These are phyloP conservation scores for Meandrusa payeni DNA, from an alignment of 2,888 invertebrate species.

Conservation along the genomic window DNA sequence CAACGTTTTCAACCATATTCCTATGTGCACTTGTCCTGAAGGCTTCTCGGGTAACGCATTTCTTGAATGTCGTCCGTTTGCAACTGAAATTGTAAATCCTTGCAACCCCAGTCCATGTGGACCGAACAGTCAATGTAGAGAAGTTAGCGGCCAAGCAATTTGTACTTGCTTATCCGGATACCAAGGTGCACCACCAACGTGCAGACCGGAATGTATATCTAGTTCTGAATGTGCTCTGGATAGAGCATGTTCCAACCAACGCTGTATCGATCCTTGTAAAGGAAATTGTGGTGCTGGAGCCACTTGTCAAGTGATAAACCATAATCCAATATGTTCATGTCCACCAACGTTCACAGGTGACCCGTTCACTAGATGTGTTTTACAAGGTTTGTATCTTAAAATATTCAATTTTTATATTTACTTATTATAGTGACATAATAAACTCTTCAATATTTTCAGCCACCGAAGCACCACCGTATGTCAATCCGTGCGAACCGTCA, in stretches of 20 bases:
- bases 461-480: constrained; percentile 44
- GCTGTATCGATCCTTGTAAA: constrained; percentile 86
- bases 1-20: constrained; percentile 83
- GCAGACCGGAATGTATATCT: constrained; percentile 86
- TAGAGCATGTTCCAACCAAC: constrained; percentile 85
- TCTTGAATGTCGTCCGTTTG: constrained; percentile 78
- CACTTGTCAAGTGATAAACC: constrained; percentile 86
- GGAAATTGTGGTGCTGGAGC: constrained; percentile 87
- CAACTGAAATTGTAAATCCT: constrained; percentile 70
- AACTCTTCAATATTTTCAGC: too few species aligned
- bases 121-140: constrained; percentile 85
- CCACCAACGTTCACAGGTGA: constrained; percentile 84
- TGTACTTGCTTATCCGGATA: constrained; percentile 85
- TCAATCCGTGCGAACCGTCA: constrained; percentile 85
- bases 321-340: constrained; percentile 87
- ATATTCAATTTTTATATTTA: too few species aligned
- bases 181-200: constrained; percentile 85
- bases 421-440: too few species aligned
- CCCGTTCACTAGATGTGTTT: constrained; percentile 85
- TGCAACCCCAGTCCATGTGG: constrained; percentile 88
- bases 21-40: constrained; percentile 80
- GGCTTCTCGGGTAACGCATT: constrained; percentile 87
- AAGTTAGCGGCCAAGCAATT: constrained; percentile 84
- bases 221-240: constrained; percentile 85
- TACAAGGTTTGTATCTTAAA: constrained; percentile 72